phyloP scores from a whole-genome alignment of 2,888 invertebrate species.

The Capitulum mitella region DNA sequence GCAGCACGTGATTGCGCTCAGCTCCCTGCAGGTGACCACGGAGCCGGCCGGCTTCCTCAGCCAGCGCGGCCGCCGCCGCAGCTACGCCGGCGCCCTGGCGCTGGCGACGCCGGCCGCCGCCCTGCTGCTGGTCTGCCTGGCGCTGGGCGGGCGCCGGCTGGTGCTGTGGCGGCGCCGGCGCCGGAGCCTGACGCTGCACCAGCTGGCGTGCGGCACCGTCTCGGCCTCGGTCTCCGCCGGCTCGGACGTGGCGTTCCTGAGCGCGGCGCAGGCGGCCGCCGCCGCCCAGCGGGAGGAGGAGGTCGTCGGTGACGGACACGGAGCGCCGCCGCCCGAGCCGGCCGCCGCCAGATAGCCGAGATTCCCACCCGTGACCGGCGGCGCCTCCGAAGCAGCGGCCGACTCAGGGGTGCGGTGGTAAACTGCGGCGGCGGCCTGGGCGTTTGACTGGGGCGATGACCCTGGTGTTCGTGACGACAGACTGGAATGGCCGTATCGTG shows the following conservation, averaged over 20 bases:
- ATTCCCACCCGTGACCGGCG: too few relatives aligned
- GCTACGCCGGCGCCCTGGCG: background rate
- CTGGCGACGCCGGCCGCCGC: background rate
- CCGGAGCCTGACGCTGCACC: background rate
- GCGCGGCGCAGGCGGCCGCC: background rate
- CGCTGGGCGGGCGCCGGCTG: background rate
- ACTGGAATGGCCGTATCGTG: too few relatives aligned
- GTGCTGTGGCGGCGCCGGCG: background rate
- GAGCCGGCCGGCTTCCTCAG: background rate
- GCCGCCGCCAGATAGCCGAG: too few relatives aligned
- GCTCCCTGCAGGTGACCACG: background rate
- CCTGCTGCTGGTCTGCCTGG: background rate
- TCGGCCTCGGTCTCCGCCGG: background rate
- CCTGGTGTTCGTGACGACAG: too few relatives aligned
- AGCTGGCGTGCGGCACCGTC: background rate
- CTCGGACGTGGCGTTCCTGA: constrained; percentile 23
- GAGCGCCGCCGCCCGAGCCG: too few relatives aligned
- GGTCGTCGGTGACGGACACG: background rate
- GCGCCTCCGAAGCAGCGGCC: too few relatives aligned
- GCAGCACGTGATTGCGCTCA: background rate
- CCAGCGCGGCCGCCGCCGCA: background rate
- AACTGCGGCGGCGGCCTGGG: too few relatives aligned
- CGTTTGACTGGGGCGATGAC: too few relatives aligned
- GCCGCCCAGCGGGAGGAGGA: background rate
- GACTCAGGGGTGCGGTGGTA: too few relatives aligned